Conservation (phyloP, 2,113 vertebrate genomes). For the Natator depressus region DNA sequence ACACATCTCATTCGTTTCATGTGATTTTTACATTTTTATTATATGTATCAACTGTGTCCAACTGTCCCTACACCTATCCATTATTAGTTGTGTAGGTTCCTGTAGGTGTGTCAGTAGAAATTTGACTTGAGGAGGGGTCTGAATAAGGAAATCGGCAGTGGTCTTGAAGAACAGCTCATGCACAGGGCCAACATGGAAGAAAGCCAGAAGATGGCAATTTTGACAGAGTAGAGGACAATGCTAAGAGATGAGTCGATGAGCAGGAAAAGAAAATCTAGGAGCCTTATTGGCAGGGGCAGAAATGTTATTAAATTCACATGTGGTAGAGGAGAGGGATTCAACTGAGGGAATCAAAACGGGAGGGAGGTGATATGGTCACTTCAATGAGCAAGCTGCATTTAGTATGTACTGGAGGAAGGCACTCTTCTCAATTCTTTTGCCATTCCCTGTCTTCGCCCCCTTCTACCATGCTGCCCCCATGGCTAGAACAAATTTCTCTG, state of each 20-base stretch:
- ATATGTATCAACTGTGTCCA: background rate
- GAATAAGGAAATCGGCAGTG: background rate
- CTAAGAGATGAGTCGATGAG: fast-evolving
- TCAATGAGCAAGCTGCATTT: fast-evolving
- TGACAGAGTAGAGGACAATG: background rate
- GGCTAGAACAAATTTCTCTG: background rate
- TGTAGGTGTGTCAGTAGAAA: background rate
- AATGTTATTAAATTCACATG: fast-evolving
- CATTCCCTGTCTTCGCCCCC: background rate
- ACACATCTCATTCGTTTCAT: background rate
- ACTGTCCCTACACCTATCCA: background rate
- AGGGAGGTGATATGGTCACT: background rate
- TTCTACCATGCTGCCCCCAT: background rate
- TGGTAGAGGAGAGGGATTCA: background rate
- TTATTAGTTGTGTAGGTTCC: background rate
- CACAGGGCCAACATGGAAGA: background rate
- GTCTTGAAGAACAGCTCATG: background rate
- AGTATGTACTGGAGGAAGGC: fast-evolving
- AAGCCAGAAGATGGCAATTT: background rate
- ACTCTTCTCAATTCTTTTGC: background rate
- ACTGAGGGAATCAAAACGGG: background rate
- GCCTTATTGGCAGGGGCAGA: background rate
- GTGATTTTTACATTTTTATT: background rate
- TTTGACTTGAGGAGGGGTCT: background rate
- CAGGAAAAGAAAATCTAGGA: background rate